phyloP scores from a whole-genome alignment of 2,797 vertebrate genomes.

The Crocidura indochinensis region DNA sequence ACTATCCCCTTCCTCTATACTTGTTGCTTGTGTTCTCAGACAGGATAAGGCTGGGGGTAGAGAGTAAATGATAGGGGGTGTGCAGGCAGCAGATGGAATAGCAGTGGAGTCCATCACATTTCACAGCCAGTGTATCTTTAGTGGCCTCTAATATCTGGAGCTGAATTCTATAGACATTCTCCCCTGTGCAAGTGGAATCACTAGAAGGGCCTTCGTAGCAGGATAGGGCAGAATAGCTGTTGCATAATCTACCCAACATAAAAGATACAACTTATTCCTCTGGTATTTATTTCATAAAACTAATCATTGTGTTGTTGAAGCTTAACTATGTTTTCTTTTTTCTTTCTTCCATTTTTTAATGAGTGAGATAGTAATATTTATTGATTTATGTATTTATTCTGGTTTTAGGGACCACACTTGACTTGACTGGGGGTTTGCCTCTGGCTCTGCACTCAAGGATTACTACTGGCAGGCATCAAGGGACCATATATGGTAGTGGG shows the following conservation, averaged over 20 bases:
- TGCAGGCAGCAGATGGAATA: too few relatives aligned
- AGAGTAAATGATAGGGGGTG: slow-evolving; percentile 80
- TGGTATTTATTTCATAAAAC: not conserved
- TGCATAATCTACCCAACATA: slow-evolving; percentile 1
- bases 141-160: slow-evolving; percentile 90
- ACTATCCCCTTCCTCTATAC: not conserved
- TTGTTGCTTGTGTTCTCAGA: slow-evolving; percentile 81
- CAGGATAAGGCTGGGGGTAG: slow-evolving; percentile 95
- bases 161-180: not conserved
- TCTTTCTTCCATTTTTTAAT: not conserved
- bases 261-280: slow-evolving; percentile 14
- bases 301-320: not conserved
- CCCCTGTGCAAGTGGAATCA: slow-evolving; percentile 92
- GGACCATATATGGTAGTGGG: too few relatives aligned
- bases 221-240: slow-evolving; percentile 83
- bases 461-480: too few relatives aligned
- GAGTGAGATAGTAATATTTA: too few relatives aligned
- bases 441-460: too few relatives aligned
- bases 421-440: too few relatives aligned
- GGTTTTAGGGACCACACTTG: too few relatives aligned
- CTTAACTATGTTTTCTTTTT: not conserved
- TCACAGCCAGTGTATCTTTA: slow-evolving; percentile 93
- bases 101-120: slow-evolving; percentile 88
- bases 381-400: too few relatives aligned
- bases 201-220: slow-evolving; percentile 91